Evolutionary conservation across 1,140 invertebrate genomes (phyloP), one percentile per base, ranked within the genome.

Genomic region (Dendrolimus kikuchii): DNA sequence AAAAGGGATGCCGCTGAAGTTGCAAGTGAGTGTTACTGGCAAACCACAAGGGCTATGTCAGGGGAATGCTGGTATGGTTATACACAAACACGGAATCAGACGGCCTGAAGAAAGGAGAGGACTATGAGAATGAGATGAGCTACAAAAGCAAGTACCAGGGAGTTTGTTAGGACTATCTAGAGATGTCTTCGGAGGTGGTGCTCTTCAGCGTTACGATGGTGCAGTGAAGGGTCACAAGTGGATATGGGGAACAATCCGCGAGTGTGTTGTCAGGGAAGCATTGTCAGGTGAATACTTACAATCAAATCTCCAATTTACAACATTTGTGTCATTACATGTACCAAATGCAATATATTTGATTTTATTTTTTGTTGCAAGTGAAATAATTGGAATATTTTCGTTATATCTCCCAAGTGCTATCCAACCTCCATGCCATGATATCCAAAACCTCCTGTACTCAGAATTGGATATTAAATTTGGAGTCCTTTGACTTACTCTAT

Each of bases 371-470:
- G 41, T 58, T 51, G n/a, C 38, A 44, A 9, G 49, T 38, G 41
- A 51, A 60, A 7, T 41, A 38, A 73, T 46, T 7, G 71, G 62
- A 40, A 56, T 42, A n/a, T 10, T 38, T 5, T 54, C 43, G 3
- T 53, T 48, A 46, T 54, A 10, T 46, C 41, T 53, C 49, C 2
- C 62, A 62, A 5, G 70, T 40, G 5, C 40, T 8, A 73, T 39
- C n/a, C 7, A 42, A 40, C 90, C 90, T 61, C 89, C 89, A 43
- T 86, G 72, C 92, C 92, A 94, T 57, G 91, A 89, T 10, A 95
- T 85, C 93, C 93, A 94, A 74, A 95, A 95, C 40, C 90, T 91
- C 53, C 90, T 90, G 66, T 88, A 91, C 64, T 94, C 92, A 38
- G 89, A 85, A 5, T 56, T 72, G 62, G 78, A 90, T 37, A 95